phyloP scores from a whole-genome alignment of 2,797 vertebrate species.

The Xerus rutilus region DNA sequence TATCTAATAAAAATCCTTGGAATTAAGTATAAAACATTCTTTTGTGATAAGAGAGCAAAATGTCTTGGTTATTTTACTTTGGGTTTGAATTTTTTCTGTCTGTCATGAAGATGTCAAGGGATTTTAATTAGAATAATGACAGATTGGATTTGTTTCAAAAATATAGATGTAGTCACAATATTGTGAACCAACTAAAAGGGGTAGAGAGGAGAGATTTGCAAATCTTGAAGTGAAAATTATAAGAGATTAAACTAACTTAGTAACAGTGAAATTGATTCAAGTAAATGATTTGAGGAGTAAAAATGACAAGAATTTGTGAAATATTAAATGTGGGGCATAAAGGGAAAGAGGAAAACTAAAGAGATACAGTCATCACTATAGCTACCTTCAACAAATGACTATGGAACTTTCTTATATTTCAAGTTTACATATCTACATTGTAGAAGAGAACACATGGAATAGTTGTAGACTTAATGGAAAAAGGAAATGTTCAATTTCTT shows the following conservation, averaged over 20 bases:
- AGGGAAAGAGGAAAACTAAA: neutral
- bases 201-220: neutral
- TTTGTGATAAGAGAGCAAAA: slow-evolving; percentile 30
- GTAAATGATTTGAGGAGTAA: neutral
- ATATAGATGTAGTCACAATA: slow-evolving; percentile 57
- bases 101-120: neutral
- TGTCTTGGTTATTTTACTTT: neutral
- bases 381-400: neutral
- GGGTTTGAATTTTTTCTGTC: slow-evolving; percentile 1
- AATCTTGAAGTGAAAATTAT: slow-evolving; percentile 57
- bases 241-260: slow-evolving; percentile 41
- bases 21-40: neutral
- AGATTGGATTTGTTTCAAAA: slow-evolving; percentile 47
- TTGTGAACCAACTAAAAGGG: slow-evolving; percentile 46
- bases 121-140: slow-evolving; percentile 65
- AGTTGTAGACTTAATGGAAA: neutral
- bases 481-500: neutral
- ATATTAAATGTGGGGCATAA: neutral
- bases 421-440: neutral
- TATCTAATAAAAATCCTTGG: neutral
- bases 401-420: neutral
- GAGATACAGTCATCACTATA: neutral
- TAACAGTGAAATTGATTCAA: slow-evolving; percentile 56
- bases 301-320: slow-evolving; percentile 27
- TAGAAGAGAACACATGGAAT: neutral